A percentile compares a stretch with the other conserved stretches of the same genome.
Evolutionary conservation across 2,797 vertebrate genomes (phyloP).

Genomic region (Rallus crepitans): DNA sequence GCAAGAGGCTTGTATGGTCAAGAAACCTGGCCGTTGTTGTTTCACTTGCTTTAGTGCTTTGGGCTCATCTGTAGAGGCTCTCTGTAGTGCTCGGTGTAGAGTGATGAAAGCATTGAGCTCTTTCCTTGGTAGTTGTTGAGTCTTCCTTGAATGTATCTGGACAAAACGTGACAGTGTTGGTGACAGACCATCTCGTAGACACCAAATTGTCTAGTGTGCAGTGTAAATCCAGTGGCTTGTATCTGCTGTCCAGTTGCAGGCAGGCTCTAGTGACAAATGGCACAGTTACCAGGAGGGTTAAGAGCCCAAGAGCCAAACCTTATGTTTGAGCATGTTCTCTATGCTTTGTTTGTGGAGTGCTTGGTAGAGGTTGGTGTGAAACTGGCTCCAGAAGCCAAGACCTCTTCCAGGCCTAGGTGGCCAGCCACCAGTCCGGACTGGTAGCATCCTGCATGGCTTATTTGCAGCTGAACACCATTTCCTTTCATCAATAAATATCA

Average conservation of each 20-base stretch:
- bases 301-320: background rate
- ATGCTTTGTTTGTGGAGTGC: background rate
- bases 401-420: background rate
- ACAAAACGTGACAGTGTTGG: background rate
- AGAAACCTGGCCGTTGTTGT: background rate
- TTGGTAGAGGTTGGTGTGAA: background rate
- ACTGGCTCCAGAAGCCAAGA: background rate
- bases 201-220: background rate
- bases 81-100: background rate
- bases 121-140: background rate
- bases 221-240: background rate
- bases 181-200: background rate
- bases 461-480: background rate
- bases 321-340: background rate
- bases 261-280: background rate
- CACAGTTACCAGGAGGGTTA: background rate
- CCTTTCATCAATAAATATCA: background rate
- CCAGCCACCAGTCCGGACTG: background rate
- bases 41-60: background rate
- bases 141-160: background rate
- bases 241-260: background rate
- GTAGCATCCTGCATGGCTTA: background rate
- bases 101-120: background rate
- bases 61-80: background rate
- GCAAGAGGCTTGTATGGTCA: rapidly evolving